Conservation (phyloP, 2,888 invertebrate species). For the Leistus spinibarbis region DNA sequence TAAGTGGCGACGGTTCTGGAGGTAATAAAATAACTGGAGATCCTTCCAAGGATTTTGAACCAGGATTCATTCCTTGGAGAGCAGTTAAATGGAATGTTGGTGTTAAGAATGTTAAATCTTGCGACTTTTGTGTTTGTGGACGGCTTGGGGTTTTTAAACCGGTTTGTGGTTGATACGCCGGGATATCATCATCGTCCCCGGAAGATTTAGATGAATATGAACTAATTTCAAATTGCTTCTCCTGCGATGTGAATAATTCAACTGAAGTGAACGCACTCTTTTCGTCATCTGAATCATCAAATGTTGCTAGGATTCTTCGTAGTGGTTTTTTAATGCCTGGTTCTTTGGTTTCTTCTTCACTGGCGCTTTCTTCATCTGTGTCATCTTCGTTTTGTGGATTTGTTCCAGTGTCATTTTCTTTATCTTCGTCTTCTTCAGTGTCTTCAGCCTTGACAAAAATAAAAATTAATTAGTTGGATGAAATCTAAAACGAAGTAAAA, state of each 20-base stretch:
- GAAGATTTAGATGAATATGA: neutral
- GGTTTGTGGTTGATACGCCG: conserved; percentile 49
- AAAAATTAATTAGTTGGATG: conserved; percentile 6
- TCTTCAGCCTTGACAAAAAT: conserved; percentile 47
- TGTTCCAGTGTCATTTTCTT: conserved; percentile 45
- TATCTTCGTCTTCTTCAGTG: conserved; percentile 48
- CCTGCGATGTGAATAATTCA: neutral
- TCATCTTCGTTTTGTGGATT: conserved; percentile 43
- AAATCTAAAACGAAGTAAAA: neutral
- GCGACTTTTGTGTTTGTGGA: conserved; percentile 44
- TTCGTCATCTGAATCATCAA: conserved; percentile 44
- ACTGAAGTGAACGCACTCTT: conserved; percentile 38
- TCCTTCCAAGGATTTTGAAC: conserved; percentile 40
- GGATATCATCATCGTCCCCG: conserved; percentile 47
- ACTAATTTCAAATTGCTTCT: neutral
- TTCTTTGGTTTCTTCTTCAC: conserved; percentile 39
- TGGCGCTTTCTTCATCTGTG: conserved; percentile 23
- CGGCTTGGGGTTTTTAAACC: conserved; percentile 46
- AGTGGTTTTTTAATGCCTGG: conserved; percentile 46
- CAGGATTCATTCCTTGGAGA: conserved; percentile 52
- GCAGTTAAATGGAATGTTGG: conserved; percentile 58
- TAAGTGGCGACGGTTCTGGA: conserved; percentile 49
- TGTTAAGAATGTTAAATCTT: conserved; percentile 56
- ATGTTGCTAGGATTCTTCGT: conserved; percentile 50
- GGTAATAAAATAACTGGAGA: conserved; percentile 48